Evolutionary conservation across 2,797 vertebrate genomes (phyloP).

Genomic region (Neostethus bicornis): DNA sequence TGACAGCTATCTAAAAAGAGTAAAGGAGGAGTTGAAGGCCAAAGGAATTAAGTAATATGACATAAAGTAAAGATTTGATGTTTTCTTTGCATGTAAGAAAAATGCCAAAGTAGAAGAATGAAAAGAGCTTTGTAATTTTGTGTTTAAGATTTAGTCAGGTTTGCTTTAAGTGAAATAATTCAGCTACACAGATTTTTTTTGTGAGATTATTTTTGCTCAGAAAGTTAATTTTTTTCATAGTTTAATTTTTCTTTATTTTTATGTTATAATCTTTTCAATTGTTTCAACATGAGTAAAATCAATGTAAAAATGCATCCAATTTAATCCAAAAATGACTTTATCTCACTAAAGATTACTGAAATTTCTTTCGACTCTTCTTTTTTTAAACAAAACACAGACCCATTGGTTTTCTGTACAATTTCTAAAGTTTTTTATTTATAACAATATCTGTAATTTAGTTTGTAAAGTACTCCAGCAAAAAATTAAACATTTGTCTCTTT

Average conservation of each 20-base stretch:
- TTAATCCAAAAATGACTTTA: too few relatives aligned
- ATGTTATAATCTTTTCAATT: fast-evolving
- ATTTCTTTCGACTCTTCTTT: neutral
- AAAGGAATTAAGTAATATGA: constrained; percentile 74
- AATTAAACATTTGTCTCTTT: constrained; percentile 89
- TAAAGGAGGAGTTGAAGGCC: constrained; percentile 78
- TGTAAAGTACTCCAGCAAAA: constrained; percentile 97
- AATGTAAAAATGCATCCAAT: too few relatives aligned
- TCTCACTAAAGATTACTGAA: too few relatives aligned
- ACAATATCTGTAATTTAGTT: constrained; percentile 96
- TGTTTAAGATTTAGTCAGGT: fast-evolving
- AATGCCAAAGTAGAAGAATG: too few relatives aligned
- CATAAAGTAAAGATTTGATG: fast-evolving
- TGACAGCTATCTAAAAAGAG: constrained; percentile 67
- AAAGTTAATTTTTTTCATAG: neutral
- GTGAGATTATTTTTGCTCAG: neutral
- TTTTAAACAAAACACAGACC: constrained; percentile 31
- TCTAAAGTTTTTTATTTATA: constrained; percentile 95
- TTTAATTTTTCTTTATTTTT: neutral
- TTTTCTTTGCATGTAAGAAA: fast-evolving
- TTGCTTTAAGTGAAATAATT: fast-evolving
- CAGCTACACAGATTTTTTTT: fast-evolving
- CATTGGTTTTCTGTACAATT: constrained; percentile 76
- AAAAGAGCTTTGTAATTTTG: neutral
- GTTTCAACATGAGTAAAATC: fast-evolving